These are phyloP conservation scores for Tortricodes alternella DNA, from an alignment of 2,888 invertebrate species.

Conservation along the genomic window DNA sequence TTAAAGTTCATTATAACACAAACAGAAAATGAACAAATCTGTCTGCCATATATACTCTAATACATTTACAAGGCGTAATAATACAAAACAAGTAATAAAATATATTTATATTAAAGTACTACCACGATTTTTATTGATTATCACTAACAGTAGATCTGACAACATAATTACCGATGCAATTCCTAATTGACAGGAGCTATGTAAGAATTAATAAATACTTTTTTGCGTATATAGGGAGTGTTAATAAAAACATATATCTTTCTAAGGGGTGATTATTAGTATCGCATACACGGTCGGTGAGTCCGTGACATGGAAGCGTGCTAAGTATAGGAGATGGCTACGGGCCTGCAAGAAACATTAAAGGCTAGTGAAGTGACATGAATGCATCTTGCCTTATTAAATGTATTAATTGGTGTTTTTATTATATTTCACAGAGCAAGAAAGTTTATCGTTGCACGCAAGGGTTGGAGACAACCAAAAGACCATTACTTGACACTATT, in stretches of 20 bases:
- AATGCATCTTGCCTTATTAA: not conserved
- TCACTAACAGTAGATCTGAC: constrained; percentile 13
- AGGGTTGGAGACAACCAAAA: too few species aligned
- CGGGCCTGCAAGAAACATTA: not conserved
- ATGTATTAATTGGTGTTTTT: constrained; percentile 5
- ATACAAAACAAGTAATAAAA: not conserved
- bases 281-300: constrained; percentile 3
- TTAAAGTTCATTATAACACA: too few species aligned
- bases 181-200: constrained; percentile 5
- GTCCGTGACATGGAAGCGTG: constrained; percentile 10
- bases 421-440: too few species aligned
- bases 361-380: not conserved
- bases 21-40: too few species aligned
- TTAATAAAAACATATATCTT: constrained; percentile 12
- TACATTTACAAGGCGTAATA: not conserved
- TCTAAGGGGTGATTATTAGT: constrained; percentile 13
- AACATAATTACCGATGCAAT: constrained; percentile 19
- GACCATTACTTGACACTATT: too few species aligned
- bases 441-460: too few species aligned
- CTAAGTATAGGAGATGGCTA: constrained; percentile 15
- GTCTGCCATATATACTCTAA: not conserved
- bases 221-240: constrained; percentile 3
- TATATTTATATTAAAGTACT: not conserved
- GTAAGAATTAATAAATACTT: constrained; percentile 18
- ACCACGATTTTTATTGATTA: constrained; percentile 5